phyloP scores from a whole-genome alignment of 2,888 invertebrate species.

The Halictus quadricinctus region DNA sequence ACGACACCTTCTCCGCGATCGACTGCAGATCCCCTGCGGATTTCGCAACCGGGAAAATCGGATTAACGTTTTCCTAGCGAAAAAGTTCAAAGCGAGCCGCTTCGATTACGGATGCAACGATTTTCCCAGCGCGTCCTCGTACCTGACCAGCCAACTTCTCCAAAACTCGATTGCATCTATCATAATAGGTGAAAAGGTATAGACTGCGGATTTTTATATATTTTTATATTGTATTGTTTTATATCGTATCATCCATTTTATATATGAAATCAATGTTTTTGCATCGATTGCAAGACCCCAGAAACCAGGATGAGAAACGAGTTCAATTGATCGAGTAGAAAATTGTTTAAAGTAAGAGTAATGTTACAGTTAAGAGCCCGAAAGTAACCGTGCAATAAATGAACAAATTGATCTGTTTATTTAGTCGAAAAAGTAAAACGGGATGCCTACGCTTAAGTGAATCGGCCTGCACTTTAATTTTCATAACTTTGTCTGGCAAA shows the following conservation, averaged over 20 bases:
- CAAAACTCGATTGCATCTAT: background rate
- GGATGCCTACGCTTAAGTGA: background rate
- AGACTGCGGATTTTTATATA: background rate
- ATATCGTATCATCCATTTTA: too few relatives aligned
- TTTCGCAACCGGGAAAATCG: background rate
- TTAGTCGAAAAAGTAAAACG: background rate
- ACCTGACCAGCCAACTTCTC: background rate
- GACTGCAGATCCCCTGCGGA: background rate
- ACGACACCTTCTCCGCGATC: background rate
- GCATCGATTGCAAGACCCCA: too few relatives aligned
- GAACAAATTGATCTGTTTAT: background rate
- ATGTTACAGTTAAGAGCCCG: background rate
- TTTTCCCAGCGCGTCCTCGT: background rate
- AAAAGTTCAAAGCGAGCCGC: background rate
- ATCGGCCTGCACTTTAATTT: background rate
- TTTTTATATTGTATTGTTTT: background rate
- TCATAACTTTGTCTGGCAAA: background rate
- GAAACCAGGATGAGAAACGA: too few relatives aligned
- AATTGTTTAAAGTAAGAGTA: too few relatives aligned
- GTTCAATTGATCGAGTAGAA: too few relatives aligned
- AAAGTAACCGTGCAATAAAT: background rate
- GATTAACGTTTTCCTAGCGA: background rate
- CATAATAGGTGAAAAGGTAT: background rate
- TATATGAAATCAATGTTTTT: background rate
- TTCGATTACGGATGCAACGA: constrained; percentile 2